Conservation (phyloP, 2,797 vertebrate genomes). For the Adelosebastes latens region DNA sequence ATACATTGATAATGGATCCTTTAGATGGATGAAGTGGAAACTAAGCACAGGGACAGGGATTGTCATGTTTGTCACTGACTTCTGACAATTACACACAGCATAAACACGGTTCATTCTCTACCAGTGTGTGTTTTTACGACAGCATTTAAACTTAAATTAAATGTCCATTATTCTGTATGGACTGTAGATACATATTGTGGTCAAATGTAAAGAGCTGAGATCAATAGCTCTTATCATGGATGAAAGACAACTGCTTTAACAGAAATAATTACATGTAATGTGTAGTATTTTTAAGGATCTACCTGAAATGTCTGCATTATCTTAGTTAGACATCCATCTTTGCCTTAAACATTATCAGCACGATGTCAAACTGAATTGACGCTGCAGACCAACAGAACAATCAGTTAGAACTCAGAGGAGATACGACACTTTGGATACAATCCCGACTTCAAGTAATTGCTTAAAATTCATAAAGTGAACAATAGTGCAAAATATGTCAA, state of each 20-base stretch:
- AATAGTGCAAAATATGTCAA: constrained; percentile 81
- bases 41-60: background rate
- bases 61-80: constrained; percentile 31
- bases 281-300: constrained; percentile 2
- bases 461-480: constrained; percentile 83
- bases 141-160: background rate
- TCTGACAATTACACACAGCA: constrained; percentile 3
- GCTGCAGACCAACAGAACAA: constrained; percentile 30
- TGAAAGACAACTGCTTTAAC: constrained; percentile 32
- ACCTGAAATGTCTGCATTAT: constrained; percentile 24
- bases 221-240: background rate
- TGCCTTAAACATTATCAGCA: background rate
- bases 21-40: background rate
- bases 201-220: background rate
- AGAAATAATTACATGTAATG: constrained; percentile 8
- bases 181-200: background rate
- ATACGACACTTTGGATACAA: constrained; percentile 61
- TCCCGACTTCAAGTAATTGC: constrained; percentile 81
- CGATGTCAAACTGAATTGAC: constrained; percentile 5
- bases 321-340: background rate
- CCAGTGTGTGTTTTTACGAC: background rate
- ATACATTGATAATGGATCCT: background rate
- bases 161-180: background rate
- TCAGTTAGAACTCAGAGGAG: constrained; percentile 26
- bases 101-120: background rate